phyloP scores from a whole-genome alignment of 2,113 vertebrate species.

The Corvus cornix region DNA sequence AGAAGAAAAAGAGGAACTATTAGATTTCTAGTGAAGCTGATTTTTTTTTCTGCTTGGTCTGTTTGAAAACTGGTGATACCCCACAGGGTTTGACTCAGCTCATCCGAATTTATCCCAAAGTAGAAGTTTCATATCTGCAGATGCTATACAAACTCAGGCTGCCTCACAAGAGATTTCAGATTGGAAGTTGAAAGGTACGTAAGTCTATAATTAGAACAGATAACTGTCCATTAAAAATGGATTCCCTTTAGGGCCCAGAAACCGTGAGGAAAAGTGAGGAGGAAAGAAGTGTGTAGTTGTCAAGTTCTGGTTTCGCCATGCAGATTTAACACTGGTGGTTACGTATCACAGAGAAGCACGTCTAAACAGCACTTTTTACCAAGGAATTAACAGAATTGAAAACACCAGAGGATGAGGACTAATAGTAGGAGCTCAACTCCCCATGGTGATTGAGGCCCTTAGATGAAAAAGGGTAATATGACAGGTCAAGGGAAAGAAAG shows the following conservation, averaged over 20 bases:
- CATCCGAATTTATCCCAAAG: not conserved
- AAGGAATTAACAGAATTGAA: not conserved
- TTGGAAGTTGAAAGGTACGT: not conserved
- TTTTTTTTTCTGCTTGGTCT: not conserved
- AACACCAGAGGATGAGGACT: not conserved
- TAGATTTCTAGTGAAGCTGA: not conserved
- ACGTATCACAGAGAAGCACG: not conserved
- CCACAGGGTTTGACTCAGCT: not conserved
- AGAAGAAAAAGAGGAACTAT: not conserved
- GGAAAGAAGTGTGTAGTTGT: not conserved
- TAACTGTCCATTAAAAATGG: too few species aligned
- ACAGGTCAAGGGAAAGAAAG: not conserved
- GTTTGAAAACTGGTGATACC: not conserved
- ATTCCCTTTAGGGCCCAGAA: not conserved
- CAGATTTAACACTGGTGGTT: not conserved
- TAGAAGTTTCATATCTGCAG: not conserved
- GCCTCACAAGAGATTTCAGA: not conserved
- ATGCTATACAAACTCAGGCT: not conserved
- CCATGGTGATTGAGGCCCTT: not conserved
- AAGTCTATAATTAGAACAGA: not conserved
- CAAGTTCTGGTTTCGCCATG: not conserved
- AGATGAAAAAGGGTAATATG: not conserved
- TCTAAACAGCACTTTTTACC: not conserved
- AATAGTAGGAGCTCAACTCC: not conserved
- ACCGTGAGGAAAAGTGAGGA: not conserved